Conservation (phyloP, 2,797 vertebrate genomes). For the Triplophysa yarkandensis region DNA sequence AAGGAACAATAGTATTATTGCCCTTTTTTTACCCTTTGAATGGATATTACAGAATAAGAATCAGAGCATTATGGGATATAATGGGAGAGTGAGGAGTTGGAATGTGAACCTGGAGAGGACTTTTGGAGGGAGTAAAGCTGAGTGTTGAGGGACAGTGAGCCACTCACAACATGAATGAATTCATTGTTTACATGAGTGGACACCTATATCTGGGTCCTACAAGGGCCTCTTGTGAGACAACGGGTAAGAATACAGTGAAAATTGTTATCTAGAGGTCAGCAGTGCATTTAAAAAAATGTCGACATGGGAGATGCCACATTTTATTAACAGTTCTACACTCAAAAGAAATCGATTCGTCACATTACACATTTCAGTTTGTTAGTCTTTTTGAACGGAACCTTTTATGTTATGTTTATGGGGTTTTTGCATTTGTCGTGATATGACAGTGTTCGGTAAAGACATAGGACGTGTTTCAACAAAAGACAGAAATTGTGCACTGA, state of each 20-base stretch:
- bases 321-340: too few relatives aligned
- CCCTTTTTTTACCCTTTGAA: not conserved
- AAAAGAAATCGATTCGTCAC: too few relatives aligned
- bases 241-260: not conserved
- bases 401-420: too few relatives aligned
- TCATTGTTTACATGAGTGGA: slow-evolving; percentile 28
- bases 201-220: not conserved
- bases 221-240: slow-evolving; percentile 15
- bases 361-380: too few relatives aligned
- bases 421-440: too few relatives aligned
- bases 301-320: not conserved
- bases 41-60: not conserved
- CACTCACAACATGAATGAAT: slow-evolving; percentile 27
- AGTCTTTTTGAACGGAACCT: too few relatives aligned
- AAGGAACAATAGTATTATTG: too few relatives aligned
- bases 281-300: not conserved
- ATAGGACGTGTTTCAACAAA: too few relatives aligned
- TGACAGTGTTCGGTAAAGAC: too few relatives aligned
- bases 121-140: not conserved
- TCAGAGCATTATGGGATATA: not conserved
- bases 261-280: not conserved
- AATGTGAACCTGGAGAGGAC: slow-evolving; percentile 23
- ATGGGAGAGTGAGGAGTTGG: slow-evolving; percentile 8
- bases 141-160: slow-evolving; percentile 22
- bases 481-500: too few relatives aligned